These are phyloP conservation scores for Caranx melampygus DNA, from an alignment of 2,113 vertebrate genomes.

Conservation along the genomic window DNA sequence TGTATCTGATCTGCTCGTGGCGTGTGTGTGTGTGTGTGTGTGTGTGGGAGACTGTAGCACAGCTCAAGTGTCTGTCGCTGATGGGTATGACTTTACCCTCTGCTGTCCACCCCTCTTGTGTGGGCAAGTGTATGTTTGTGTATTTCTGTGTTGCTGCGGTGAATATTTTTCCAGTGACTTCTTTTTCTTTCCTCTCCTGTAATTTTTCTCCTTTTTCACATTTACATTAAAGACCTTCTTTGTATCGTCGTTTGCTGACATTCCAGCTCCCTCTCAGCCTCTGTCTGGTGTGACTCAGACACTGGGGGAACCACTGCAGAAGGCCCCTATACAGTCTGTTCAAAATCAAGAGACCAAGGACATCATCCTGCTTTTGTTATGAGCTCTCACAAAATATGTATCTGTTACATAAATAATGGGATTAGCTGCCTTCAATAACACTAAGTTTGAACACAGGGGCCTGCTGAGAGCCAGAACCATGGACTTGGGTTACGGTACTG, in stretches of 20 bases:
- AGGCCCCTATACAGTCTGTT: slow-evolving; percentile 25
- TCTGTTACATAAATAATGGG: slow-evolving; percentile 7
- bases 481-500: slow-evolving; percentile 17
- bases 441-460: background rate
- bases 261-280: slow-evolving; percentile 56
- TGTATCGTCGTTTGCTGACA: slow-evolving; percentile 37
- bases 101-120: slow-evolving; percentile 59
- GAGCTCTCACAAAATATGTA: slow-evolving; percentile 6
- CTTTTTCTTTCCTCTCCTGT: background rate
- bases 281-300: slow-evolving; percentile 59
- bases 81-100: slow-evolving; percentile 59
- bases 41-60: slow-evolving; percentile 63
- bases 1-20: slow-evolving; percentile 47
- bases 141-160: slow-evolving; percentile 13
- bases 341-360: slow-evolving; percentile 15
- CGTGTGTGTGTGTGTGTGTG: slow-evolving; percentile 56
- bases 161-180: slow-evolving; percentile 41
- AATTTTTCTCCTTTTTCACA: background rate
- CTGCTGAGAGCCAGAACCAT: background rate
- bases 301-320: slow-evolving; percentile 19
- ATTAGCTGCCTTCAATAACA: slow-evolving; percentile 33
- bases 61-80: slow-evolving; percentile 62
- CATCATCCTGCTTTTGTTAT: background rate
- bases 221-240: slow-evolving; percentile 51
- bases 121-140: slow-evolving; percentile 56